Conservation (phyloP, 2,888 invertebrate species). For the Pheosia gnoma region DNA sequence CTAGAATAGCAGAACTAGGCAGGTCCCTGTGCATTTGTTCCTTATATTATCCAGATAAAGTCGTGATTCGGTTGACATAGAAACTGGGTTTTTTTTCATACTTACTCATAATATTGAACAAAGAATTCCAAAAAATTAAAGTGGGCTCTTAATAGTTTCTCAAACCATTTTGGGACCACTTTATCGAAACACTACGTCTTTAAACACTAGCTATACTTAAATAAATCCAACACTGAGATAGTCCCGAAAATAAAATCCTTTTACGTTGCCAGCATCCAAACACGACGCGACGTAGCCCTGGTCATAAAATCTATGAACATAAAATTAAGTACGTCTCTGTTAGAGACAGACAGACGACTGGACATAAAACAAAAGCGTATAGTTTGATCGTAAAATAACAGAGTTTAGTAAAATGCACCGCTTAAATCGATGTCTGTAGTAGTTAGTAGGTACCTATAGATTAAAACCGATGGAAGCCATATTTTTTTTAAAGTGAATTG, state of each 20-base stretch:
- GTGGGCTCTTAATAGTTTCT: not conserved
- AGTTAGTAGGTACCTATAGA: conserved; percentile 18
- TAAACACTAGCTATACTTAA: not conserved
- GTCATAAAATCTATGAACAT: conserved; percentile 29
- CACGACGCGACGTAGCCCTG: conserved; percentile 17
- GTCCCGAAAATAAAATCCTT: conserved; percentile 29
- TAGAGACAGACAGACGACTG: conserved; percentile 13
- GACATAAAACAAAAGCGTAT: conserved; percentile 32
- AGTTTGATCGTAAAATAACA: conserved; percentile 34
- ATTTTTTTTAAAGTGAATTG: not conserved
- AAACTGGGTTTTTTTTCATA: too few species aligned
- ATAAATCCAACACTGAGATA: not conserved
- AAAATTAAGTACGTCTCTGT: conserved; percentile 21
- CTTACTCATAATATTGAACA: not conserved
- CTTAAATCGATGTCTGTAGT: conserved; percentile 20
- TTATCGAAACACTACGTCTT: not conserved
- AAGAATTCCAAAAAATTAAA: not conserved
- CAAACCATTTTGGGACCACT: not conserved
- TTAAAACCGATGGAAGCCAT: too few species aligned
- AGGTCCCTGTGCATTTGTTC: too few species aligned
- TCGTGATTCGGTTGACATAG: too few species aligned
- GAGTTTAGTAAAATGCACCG: conserved; percentile 17
- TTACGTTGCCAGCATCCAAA: conserved; percentile 16
- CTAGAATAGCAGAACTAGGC: too few species aligned
- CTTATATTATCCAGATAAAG: too few species aligned